Evolutionary conservation across 2,888 invertebrate genomes (phyloP).

Genomic region (Copidosoma aretas): DNA sequence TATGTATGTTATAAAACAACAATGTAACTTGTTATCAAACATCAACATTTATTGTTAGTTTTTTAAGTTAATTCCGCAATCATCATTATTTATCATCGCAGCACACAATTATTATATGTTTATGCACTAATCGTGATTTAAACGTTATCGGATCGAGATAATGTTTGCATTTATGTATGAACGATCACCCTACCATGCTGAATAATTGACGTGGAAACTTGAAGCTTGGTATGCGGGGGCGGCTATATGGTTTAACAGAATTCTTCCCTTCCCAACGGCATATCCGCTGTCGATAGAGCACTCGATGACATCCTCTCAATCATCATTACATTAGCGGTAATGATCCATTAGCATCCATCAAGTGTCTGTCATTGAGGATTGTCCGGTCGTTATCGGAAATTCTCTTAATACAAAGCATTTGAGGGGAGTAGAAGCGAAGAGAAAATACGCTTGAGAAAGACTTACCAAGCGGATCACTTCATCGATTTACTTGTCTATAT

Average conservation of each 20-base stretch:
- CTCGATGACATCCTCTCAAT: constrained; percentile 54
- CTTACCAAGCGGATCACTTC: no score
- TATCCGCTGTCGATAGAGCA: constrained; percentile 38
- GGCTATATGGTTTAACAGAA: constrained; percentile 33
- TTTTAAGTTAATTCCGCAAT: no score
- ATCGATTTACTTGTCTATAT: no score
- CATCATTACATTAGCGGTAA: constrained; percentile 57
- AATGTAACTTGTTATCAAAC: no score
- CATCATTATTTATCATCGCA: no score
- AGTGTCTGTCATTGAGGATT: constrained; percentile 55
- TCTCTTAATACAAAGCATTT: constrained; percentile 5
- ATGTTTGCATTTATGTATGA: background rate
- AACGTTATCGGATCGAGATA: no score
- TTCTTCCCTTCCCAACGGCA: constrained; percentile 42
- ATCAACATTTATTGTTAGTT: no score
- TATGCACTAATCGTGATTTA: no score
- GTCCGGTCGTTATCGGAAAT: constrained; percentile 47
- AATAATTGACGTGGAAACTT: constrained; percentile 36
- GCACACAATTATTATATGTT: no score
- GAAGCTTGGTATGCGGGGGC: constrained; percentile 5
- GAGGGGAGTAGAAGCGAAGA: no score
- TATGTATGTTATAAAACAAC: no score
- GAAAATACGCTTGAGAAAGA: no score
- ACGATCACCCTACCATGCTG: background rate
- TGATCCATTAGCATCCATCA: constrained; percentile 57